These are phyloP conservation scores for Philaethria dido DNA, from an alignment of 2,888 invertebrate genomes.

Conservation along the genomic window DNA sequence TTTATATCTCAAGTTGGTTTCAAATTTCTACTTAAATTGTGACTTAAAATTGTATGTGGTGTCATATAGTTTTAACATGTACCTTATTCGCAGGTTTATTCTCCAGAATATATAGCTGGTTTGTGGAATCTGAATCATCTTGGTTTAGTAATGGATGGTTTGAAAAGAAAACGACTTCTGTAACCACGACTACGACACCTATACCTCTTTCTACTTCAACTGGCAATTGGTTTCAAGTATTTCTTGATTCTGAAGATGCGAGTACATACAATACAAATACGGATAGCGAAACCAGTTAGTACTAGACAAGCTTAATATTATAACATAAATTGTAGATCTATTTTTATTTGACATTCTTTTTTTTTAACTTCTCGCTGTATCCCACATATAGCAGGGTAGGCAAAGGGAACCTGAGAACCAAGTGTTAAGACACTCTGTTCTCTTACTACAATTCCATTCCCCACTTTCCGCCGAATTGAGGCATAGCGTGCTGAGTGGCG, in stretches of 20 bases:
- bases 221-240: constrained; percentile 69
- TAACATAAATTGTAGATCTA: too few relatives aligned
- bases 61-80: background rate
- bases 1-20: too few relatives aligned
- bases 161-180: constrained; percentile 49
- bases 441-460: too few relatives aligned
- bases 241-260: constrained; percentile 73
- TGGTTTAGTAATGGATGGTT: constrained; percentile 83
- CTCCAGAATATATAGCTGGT: constrained; percentile 67
- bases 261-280: constrained; percentile 61
- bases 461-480: too few relatives aligned
- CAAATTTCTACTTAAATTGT: too few relatives aligned
- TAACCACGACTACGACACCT: constrained; percentile 57
- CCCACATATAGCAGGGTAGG: too few relatives aligned
- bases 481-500: too few relatives aligned
- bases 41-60: too few relatives aligned
- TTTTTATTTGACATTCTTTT: too few relatives aligned
- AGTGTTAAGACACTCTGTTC: too few relatives aligned
- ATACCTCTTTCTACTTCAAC: constrained; percentile 58
- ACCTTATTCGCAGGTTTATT: constrained; percentile 60
- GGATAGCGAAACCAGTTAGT: constrained; percentile 49
- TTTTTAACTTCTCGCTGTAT: too few relatives aligned
- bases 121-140: constrained; percentile 57
- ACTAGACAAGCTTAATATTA: background rate
- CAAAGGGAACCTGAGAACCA: too few relatives aligned